Conservation (phyloP, 1,140 invertebrate genomes). For the Armadillidium nasatum region DNA sequence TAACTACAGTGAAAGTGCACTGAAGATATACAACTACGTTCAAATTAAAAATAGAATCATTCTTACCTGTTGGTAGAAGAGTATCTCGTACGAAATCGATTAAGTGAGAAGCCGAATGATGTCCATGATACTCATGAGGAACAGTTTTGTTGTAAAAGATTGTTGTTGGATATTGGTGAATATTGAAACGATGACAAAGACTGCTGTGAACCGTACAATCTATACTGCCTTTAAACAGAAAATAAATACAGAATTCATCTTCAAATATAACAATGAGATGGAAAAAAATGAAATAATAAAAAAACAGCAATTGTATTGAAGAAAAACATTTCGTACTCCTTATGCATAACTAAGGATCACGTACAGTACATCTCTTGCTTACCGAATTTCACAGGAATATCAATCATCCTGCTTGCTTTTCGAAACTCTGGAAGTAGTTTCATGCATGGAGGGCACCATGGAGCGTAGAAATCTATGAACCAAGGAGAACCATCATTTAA, state of each 20-base stretch:
- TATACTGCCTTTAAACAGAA: slow-evolving; percentile 49
- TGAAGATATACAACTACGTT: too few relatives aligned
- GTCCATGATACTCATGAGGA: slow-evolving; percentile 59
- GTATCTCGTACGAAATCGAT: slow-evolving; percentile 65
- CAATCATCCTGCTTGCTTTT: slow-evolving; percentile 49
- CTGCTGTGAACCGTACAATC: slow-evolving; percentile 58
- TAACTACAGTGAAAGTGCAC: too few relatives aligned
- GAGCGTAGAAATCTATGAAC: slow-evolving; percentile 76
- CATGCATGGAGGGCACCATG: slow-evolving; percentile 79
- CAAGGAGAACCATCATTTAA: slow-evolving; percentile 49
- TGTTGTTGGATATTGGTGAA: slow-evolving; percentile 68
- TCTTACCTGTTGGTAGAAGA: slow-evolving; percentile 53
- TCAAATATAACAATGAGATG: too few relatives aligned
- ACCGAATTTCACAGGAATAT: slow-evolving; percentile 60
- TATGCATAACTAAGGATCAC: too few relatives aligned
- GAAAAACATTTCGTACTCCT: too few relatives aligned
- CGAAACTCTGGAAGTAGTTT: slow-evolving; percentile 66
- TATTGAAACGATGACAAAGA: slow-evolving; percentile 59
- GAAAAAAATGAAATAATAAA: too few relatives aligned
- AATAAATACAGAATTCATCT: too few relatives aligned
- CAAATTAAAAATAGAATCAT: not conserved
- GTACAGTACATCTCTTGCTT: slow-evolving; percentile 49
- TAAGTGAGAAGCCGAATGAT: slow-evolving; percentile 58
- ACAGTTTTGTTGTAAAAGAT: slow-evolving; percentile 63
- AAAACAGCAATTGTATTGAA: too few relatives aligned